Conservation (phyloP, 2,888 invertebrate genomes). For the Epiperipatus broadwayi region DNA sequence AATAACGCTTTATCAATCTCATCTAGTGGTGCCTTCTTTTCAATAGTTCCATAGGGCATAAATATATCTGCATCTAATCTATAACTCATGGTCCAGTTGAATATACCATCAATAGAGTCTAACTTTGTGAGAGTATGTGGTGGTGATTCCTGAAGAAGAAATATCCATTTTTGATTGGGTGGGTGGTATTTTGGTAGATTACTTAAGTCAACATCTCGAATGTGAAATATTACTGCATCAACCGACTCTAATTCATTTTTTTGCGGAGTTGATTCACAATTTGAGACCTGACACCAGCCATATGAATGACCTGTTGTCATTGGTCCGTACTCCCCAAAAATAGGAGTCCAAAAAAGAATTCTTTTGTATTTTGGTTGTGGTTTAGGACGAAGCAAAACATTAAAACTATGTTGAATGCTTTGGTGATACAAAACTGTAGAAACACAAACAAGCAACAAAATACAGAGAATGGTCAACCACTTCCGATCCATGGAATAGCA, state of each 20-base stretch:
- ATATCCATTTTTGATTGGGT: conserved; percentile 16
- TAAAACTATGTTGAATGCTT: no score
- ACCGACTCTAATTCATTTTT: conserved; percentile 14
- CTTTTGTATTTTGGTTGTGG: conserved; percentile 6
- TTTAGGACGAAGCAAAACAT: no score
- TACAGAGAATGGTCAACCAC: no score
- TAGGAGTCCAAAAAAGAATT: conserved; percentile 19
- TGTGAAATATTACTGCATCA: conserved; percentile 18
- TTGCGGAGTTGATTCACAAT: conserved; percentile 17
- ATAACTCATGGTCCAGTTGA: conserved; percentile 19
- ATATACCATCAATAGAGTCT: conserved; percentile 15
- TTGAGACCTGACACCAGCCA: conserved; percentile 13
- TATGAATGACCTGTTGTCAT: no score
- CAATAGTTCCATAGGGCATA: no score
- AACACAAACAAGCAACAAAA: no score
- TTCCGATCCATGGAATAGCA: no score
- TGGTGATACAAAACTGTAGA: no score
- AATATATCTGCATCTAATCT: conserved; percentile 18
- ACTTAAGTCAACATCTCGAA: conserved; percentile 16
- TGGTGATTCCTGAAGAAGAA: conserved; percentile 18
- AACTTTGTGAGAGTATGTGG: conserved; percentile 17
- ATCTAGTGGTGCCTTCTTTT: no score
- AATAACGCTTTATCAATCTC: no score
- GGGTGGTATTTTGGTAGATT: conserved; percentile 16
- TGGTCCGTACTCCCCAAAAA: conserved; percentile 17